phyloP scores from a whole-genome alignment of 2,797 vertebrate genomes.

The Rallus crepitans region DNA sequence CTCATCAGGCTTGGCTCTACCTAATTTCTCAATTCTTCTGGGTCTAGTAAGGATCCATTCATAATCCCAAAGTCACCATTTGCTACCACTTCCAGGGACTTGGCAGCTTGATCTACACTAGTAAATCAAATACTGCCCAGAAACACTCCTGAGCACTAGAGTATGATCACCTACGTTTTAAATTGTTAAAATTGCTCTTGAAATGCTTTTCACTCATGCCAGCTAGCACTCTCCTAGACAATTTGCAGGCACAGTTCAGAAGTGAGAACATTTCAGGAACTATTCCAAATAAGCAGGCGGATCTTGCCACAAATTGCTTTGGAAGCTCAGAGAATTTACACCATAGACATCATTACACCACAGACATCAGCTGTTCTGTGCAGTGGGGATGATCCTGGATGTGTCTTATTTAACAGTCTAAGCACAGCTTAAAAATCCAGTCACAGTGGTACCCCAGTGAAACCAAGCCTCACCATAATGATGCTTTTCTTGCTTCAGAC shows the following conservation, averaged over 20 bases:
- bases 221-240: not conserved
- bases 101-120: constrained; percentile 1
- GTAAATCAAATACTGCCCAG: constrained; percentile 30
- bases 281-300: constrained; percentile 20
- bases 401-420: not conserved
- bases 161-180: constrained; percentile 1
- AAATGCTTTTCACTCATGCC: constrained; percentile 27
- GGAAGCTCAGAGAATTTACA: constrained; percentile 10
- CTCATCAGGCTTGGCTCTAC: not conserved
- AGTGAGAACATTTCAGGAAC: constrained; percentile 12
- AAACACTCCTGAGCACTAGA: not conserved
- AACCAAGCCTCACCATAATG: not conserved
- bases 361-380: not conserved
- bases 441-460: not conserved
- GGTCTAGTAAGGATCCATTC: constrained; percentile 4
- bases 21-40: not conserved
- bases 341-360: not conserved
- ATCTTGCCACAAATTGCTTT: constrained; percentile 14
- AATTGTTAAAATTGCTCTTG: constrained; percentile 20
- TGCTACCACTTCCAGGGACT: not conserved
- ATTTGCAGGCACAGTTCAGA: not conserved
- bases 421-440: not conserved
- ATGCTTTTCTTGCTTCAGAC: not conserved
- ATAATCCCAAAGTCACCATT: not conserved
- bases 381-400: not conserved